Evolutionary conservation across 2,797 vertebrate genomes (phyloP).

Genomic region (Chelonia mydas): DNA sequence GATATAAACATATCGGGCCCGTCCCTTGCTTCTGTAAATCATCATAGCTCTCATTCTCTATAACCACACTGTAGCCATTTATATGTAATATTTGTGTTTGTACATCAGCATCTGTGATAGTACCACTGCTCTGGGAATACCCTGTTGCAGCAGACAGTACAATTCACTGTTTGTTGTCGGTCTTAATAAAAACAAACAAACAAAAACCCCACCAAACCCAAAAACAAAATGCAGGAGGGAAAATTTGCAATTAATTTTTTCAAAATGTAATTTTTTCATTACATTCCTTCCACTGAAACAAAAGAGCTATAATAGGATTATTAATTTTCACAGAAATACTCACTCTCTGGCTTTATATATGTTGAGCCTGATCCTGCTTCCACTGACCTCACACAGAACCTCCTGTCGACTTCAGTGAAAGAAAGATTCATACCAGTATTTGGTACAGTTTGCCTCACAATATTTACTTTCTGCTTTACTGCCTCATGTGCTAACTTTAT

Average conservation of each 20-base stretch:
- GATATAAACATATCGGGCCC: not conserved
- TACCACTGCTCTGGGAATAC: not conserved
- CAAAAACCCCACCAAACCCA: too few relatives aligned
- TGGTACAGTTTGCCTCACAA: slow-evolving; percentile 27
- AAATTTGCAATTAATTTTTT: not conserved
- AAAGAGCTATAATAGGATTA: not conserved
- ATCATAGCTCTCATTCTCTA: not conserved
- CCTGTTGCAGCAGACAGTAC: not conserved
- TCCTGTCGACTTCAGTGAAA: not conserved
- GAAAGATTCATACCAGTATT: not conserved
- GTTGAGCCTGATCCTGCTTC: slow-evolving; percentile 7
- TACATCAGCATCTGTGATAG: not conserved
- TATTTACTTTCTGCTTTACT: slow-evolving; percentile 13
- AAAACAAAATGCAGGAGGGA: not conserved
- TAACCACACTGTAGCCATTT: not conserved
- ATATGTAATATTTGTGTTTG: not conserved
- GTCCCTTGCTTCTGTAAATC: not conserved
- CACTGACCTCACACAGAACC: not conserved
- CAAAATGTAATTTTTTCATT: not conserved
- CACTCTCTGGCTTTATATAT: not conserved
- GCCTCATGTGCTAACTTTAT: slow-evolving; percentile 1
- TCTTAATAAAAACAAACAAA: not conserved
- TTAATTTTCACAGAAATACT: not conserved
- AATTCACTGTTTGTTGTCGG: not conserved
- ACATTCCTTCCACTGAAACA: slow-evolving; percentile 7